Evolutionary conservation across 2,113 vertebrate species (phyloP).

Genomic region (Mobula birostris): DNA sequence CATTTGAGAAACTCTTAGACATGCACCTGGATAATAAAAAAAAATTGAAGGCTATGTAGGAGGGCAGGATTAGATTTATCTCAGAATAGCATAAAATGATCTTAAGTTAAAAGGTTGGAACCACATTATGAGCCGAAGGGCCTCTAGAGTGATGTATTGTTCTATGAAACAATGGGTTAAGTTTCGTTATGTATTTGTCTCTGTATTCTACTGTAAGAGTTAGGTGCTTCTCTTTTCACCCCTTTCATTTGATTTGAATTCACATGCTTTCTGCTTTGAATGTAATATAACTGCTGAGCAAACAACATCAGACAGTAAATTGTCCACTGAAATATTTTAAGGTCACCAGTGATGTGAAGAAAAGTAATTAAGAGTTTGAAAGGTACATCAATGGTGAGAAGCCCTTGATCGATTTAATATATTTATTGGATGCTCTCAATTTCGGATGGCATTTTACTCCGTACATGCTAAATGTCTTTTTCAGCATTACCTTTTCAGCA

Average conservation of each 20-base stretch:
- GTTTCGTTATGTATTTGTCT: neutral
- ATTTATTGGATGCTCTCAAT: neutral
- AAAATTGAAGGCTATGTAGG: too few relatives aligned
- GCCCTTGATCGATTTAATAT: neutral
- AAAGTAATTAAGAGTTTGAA: neutral
- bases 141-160: too few relatives aligned
- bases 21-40: too few relatives aligned
- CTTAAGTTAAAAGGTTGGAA: too few relatives aligned
- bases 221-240: neutral
- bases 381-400: neutral
- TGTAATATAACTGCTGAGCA: neutral
- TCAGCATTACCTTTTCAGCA: neutral
- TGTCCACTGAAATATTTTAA: neutral
- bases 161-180: too few relatives aligned
- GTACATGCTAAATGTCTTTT: neutral
- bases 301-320: neutral
- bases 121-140: too few relatives aligned
- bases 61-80: too few relatives aligned
- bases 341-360: neutral
- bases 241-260: neutral
- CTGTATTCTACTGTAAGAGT: neutral
- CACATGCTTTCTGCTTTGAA: neutral
- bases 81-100: too few relatives aligned
- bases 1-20: too few relatives aligned
- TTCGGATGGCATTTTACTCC: neutral